A percentile compares a stretch with the other conserved stretches of the same genome.
Evolutionary conservation across 2,888 invertebrate genomes (phyloP).

Genomic region (Andrena dorsata): DNA sequence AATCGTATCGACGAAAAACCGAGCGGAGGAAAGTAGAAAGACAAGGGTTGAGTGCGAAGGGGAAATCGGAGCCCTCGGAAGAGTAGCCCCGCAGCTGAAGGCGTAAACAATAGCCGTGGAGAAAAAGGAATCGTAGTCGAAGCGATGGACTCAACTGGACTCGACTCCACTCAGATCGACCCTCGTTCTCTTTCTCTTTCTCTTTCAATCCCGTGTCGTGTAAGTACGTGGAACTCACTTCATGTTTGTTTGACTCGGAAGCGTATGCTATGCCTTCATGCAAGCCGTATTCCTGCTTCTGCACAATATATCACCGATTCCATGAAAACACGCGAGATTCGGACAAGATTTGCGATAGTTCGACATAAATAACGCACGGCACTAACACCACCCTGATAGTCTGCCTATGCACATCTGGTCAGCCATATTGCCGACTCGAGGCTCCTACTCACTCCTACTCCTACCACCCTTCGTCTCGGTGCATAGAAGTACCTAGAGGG

Average conservation of each 20-base stretch:
- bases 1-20: conserved; percentile 20
- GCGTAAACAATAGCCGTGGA: conserved; percentile 46
- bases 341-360: conserved; percentile 84
- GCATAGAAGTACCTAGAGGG: conserved; percentile 53
- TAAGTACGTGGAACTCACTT: conserved; percentile 78
- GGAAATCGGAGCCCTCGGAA: neutral
- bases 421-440: conserved; percentile 82
- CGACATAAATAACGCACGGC: conserved; percentile 83
- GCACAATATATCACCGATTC: conserved; percentile 84
- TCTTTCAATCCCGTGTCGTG: conserved; percentile 40
- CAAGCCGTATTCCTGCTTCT: conserved; percentile 82
- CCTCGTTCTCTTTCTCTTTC: conserved; percentile 55
- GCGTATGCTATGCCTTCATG: conserved; percentile 84
- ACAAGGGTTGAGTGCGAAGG: neutral
- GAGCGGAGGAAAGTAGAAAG: conserved; percentile 9
- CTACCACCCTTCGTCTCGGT: conserved; percentile 64
- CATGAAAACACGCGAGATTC: conserved; percentile 85
- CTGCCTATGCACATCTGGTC: conserved; percentile 83
- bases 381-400: conserved; percentile 84
- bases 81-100: neutral
- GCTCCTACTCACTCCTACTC: conserved; percentile 57
- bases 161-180: conserved; percentile 27
- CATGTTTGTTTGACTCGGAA: conserved; percentile 82
- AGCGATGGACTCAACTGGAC: conserved; percentile 43
- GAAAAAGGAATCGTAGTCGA: conserved; percentile 24